These are phyloP conservation scores for Sylvia atricapilla DNA, from an alignment of 2,113 vertebrate genomes.

Conservation along the genomic window DNA sequence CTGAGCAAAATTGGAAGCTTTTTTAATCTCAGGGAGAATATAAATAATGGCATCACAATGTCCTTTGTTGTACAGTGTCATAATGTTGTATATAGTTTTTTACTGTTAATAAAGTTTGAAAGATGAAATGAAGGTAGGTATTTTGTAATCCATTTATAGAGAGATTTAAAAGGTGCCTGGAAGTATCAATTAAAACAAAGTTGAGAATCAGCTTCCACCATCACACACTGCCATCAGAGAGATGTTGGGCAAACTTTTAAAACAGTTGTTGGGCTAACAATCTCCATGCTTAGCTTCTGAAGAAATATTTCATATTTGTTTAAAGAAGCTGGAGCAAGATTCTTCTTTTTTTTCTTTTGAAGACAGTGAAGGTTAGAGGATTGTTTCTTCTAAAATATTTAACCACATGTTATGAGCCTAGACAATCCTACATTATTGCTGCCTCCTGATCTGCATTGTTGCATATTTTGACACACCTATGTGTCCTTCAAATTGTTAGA, in stretches of 20 bases:
- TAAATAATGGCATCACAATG: background rate
- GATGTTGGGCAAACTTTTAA: background rate
- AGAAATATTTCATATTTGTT: background rate
- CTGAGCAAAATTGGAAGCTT: constrained; percentile 63
- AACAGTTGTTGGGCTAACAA: background rate
- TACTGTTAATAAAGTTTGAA: background rate
- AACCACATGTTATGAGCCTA: background rate
- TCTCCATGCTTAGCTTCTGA: background rate
- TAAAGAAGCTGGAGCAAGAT: background rate
- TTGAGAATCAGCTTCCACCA: background rate
- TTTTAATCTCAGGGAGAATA: background rate
- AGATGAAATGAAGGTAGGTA: background rate
- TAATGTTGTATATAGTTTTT: background rate
- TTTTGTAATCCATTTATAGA: background rate
- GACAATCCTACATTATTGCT: background rate
- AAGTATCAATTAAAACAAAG: background rate
- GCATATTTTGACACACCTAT: background rate
- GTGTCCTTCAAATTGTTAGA: background rate
- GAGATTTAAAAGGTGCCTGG: background rate
- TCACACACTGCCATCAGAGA: background rate
- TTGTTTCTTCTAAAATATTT: background rate
- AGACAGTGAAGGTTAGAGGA: background rate
- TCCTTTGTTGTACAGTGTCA: background rate
- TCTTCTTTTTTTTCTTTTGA: background rate
- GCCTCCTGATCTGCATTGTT: background rate